Conservation (phyloP, 2,113 vertebrate genomes). For the Mola mola region DNA sequence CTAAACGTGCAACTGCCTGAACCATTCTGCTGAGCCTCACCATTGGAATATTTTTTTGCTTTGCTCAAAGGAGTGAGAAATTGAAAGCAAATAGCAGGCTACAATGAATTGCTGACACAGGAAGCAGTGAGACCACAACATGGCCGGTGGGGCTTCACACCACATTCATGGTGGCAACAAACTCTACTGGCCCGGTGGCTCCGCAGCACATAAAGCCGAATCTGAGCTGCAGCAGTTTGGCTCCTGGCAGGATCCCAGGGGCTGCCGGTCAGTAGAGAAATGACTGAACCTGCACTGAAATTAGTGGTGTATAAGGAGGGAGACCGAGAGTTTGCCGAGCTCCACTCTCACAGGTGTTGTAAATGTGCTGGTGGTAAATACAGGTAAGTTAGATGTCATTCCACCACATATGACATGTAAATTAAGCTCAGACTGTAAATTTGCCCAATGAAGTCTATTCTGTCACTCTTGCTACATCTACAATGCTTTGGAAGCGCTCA, state of each 20-base stretch:
- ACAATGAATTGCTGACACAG: constrained; percentile 25
- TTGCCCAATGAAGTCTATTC: too few species aligned
- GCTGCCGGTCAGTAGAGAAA: constrained; percentile 53
- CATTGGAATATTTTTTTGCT: constrained; percentile 9
- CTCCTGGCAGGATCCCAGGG: constrained; percentile 44
- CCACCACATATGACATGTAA: too few species aligned
- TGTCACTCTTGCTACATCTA: too few species aligned
- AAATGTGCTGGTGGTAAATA: too few species aligned
- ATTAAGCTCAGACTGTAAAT: too few species aligned
- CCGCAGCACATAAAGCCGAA: constrained; percentile 28
- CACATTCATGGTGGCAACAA: constrained; percentile 32
- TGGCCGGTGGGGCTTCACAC: constrained; percentile 3
- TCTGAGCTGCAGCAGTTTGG: constrained; percentile 32
- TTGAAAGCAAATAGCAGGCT: constrained; percentile 25
- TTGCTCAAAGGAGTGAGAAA: constrained; percentile 22
- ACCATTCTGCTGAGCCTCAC: constrained; percentile 14
- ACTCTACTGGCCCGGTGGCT: constrained; percentile 28
- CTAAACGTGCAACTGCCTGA: constrained; percentile 21
- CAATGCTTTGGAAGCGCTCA: too few species aligned
- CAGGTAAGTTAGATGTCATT: too few species aligned
- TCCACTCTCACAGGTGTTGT: too few species aligned
- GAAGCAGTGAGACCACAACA: constrained; percentile 22
- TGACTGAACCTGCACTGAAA: constrained; percentile 33
- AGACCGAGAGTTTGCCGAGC: too few species aligned
- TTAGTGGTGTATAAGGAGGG: constrained; percentile 16